Percentiles rank a stretch among this genome's conserved stretches.
phyloP scores from a whole-genome alignment of 2,113 vertebrate genomes.

The Herpetotheres cachinnans region DNA sequence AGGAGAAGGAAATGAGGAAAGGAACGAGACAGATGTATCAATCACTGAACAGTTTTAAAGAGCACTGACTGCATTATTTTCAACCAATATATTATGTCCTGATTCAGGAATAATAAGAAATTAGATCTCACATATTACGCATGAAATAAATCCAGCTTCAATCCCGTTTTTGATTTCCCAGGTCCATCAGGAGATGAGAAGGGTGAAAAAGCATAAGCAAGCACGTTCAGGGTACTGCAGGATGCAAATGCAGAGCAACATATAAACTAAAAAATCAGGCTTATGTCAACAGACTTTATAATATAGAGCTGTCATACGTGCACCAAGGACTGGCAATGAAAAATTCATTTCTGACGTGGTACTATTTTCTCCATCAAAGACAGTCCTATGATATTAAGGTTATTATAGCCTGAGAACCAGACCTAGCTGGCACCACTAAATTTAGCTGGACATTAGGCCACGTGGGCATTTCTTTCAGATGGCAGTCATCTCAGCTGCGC shows the following conservation, averaged over 20 bases:
- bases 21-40: neutral
- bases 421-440: constrained; percentile 16
- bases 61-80: neutral
- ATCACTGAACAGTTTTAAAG: neutral
- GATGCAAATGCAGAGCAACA: neutral
- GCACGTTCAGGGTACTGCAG: neutral
- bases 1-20: neutral
- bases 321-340: neutral
- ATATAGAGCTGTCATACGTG: neutral
- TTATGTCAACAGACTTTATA: neutral
- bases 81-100: neutral
- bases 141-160: neutral
- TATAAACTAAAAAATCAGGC: neutral
- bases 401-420: constrained; percentile 8
- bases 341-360: neutral
- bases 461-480: constrained; percentile 34
- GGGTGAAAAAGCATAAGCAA: neutral
- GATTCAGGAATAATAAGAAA: neutral
- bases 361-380: neutral
- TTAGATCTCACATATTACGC: neutral
- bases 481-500: neutral
- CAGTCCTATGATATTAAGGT: neutral
- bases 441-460: neutral
- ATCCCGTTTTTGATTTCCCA: neutral
- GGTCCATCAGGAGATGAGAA: neutral